Evolutionary conservation across 2,113 vertebrate genomes (phyloP).

Genomic region (Desmodus rotundus): DNA sequence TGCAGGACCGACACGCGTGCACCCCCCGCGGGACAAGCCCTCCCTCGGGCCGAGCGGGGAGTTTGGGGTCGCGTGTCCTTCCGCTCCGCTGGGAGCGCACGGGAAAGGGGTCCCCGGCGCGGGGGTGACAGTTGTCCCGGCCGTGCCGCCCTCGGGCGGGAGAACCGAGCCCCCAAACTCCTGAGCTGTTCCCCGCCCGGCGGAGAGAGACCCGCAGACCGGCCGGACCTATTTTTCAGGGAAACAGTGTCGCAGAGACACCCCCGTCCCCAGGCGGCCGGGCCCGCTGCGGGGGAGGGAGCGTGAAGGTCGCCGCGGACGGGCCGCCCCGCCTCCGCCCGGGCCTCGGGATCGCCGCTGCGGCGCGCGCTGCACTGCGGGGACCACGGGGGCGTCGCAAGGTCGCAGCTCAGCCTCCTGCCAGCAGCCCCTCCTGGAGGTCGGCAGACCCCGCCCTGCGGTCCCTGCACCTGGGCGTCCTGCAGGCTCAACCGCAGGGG

Average conservation of each 20-base stretch:
- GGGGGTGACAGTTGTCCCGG: not conserved
- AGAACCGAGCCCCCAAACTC: not conserved
- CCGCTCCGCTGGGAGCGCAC: not conserved
- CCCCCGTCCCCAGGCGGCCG: not conserved
- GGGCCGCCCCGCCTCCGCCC: not conserved
- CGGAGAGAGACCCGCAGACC: not conserved
- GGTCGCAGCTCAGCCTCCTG: not conserved
- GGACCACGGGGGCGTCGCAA: not conserved
- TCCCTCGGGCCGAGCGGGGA: not conserved
- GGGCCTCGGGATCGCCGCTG: not conserved
- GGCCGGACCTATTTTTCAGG: not conserved
- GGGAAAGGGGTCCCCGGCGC: too few species aligned
- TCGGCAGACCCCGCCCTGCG: not conserved
- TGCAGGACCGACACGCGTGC: not conserved
- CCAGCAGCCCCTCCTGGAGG: not conserved
- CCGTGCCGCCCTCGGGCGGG: too few species aligned
- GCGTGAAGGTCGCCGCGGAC: slow-evolving; percentile 45
- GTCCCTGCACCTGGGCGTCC: not conserved
- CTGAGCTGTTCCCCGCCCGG: not conserved
- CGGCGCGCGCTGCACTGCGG: not conserved
- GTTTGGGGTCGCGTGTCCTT: not conserved
- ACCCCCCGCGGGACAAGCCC: not conserved
- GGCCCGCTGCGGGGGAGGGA: not conserved
- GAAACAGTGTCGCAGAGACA: not conserved
- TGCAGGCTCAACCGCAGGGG: not conserved